Conservation (phyloP, 2,113 vertebrate species). For the Tragelaphus strepsiceros region DNA sequence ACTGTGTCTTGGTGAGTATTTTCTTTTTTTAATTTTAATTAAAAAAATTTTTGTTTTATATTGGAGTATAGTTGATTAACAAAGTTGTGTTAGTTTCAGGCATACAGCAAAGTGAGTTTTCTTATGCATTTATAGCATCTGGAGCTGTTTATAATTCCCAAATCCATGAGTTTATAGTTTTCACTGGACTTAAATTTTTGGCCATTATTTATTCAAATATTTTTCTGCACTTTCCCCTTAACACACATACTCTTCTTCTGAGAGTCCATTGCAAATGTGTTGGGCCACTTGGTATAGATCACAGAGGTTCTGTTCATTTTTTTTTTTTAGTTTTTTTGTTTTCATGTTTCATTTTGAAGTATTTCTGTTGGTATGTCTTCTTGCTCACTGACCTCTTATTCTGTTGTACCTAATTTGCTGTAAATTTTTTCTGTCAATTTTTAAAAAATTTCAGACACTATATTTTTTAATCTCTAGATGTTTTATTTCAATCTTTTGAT, state of each 20-base stretch:
- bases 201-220: neutral
- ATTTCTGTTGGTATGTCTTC: neutral
- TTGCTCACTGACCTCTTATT: neutral
- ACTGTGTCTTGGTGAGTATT: neutral
- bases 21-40: neutral
- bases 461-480: neutral
- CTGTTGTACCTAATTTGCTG: neutral
- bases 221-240: neutral
- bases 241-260: neutral
- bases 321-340: neutral
- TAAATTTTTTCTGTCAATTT: neutral
- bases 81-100: neutral
- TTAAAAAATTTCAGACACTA: neutral
- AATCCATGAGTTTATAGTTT: neutral
- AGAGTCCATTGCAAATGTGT: neutral
- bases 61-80: neutral
- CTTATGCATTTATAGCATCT: neutral
- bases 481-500: neutral
- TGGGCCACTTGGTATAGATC: neutral
- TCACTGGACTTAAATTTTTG: neutral
- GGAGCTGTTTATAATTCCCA: neutral
- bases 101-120: neutral
- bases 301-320: neutral
- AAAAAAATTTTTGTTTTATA: neutral
- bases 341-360: neutral